Evolutionary conservation across 2,113 vertebrate species (phyloP), one percentile per base, ranked within the genome.

Genomic region (Elanoides forficatus): DNA sequence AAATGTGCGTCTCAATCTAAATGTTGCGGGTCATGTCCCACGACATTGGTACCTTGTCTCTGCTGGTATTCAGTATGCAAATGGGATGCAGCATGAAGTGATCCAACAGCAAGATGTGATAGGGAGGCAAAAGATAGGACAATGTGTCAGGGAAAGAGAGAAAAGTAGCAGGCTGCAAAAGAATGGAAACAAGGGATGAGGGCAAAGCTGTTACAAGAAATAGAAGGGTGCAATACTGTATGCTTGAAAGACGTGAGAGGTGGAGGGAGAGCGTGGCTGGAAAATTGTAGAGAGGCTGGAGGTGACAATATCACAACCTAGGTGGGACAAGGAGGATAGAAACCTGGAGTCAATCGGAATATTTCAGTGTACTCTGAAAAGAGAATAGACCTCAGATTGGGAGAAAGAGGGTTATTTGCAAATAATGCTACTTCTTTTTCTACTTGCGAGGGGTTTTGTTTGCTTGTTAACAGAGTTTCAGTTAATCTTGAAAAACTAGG

Each of bases 31-130:
- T 97, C 96, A 95, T 4, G 84, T 97, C 97, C 93, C 95, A 94
- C 47, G 95, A 97, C 95, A 94, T 96, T 97, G 95, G 84, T 95
- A 94, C 87, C 95, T 93, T 95, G 91, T 95, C 78, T 96, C 76
- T 16, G 76, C 87, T 88, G 88, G 88, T 71, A 88, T 96, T 97
- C 97, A 94, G 85, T 93, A 97, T 97, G 97, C 96, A 97, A 97
- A 97, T 97, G 47, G 78, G 34, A 93, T 97, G 81, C 93, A 95
- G 94, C 79, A 90, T 13, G 94, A 91, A 93, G 90, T 56, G 74
- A 95, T 95, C 74, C 81, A 94, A 50, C 83, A 76, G 85, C 71
- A 73, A 89, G 94, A 96, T 93, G 90, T 71, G 89, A 78, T 47
- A 48, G 95, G 84, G 87, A 93, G 84, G 74, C 62, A 94, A 88